Evolutionary conservation across 2,797 vertebrate species (phyloP).

Genomic region (Macropodus opercularis): DNA sequence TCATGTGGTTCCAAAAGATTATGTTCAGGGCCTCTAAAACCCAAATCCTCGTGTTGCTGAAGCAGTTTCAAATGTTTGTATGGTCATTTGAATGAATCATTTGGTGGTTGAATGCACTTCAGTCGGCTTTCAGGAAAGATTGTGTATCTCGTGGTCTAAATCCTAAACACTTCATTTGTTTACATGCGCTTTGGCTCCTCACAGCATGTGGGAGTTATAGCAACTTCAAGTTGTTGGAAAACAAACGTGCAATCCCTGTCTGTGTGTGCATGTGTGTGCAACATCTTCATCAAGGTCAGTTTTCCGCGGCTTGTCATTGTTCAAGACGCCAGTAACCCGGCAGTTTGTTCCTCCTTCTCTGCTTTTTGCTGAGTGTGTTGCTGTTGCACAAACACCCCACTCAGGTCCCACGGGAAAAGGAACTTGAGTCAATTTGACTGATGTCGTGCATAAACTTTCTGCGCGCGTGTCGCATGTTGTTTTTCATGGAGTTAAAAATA

Average conservation of each 20-base stretch:
- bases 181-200: constrained; percentile 1
- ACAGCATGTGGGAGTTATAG: not conserved
- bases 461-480: constrained; percentile 38
- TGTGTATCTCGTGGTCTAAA: constrained; percentile 19
- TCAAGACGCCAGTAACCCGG: constrained; percentile 10
- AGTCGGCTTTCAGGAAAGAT: constrained; percentile 9
- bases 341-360: not conserved
- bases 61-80: constrained; percentile 3
- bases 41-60: constrained; percentile 32
- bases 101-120: constrained; percentile 16
- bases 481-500: constrained; percentile 55
- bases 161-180: constrained; percentile 11
- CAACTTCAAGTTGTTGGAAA: not conserved
- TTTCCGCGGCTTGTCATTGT: constrained; percentile 13
- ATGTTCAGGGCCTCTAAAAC: constrained; percentile 32
- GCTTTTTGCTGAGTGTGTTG: constrained; percentile 28
- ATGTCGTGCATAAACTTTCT: constrained; percentile 52
- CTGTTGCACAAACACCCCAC: constrained; percentile 44
- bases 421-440: constrained; percentile 53
- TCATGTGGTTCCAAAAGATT: constrained; percentile 57
- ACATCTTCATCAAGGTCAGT: constrained; percentile 16
- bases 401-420: constrained; percentile 57
- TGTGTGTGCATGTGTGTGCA: too few relatives aligned
- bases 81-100: constrained; percentile 25
- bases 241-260: too few relatives aligned